These are phyloP conservation scores for Clarias fuscus DNA, from an alignment of 2,797 vertebrate genomes.

Conservation along the genomic window DNA sequence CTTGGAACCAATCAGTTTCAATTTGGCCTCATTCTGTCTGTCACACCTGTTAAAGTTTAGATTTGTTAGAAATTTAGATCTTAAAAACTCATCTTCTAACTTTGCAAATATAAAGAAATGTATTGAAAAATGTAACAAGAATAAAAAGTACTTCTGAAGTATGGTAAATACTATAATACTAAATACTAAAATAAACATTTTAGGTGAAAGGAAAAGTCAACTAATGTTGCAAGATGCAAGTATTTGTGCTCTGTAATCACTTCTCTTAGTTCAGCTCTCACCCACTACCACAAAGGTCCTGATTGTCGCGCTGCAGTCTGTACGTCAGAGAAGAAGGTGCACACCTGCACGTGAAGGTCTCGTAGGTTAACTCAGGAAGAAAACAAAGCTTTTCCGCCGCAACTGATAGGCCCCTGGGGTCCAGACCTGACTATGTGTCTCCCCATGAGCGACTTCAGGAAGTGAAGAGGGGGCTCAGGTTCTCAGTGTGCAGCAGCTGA, in stretches of 20 bases:
- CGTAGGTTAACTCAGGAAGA: constrained; percentile 52
- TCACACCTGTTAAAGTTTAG: constrained; percentile 11
- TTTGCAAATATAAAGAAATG: background rate
- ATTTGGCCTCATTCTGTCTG: background rate
- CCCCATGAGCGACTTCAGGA: constrained; percentile 72
- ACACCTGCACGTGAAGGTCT: constrained; percentile 53
- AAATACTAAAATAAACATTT: too few species aligned
- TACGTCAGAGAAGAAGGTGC: constrained; percentile 57
- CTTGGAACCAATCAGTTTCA: background rate
- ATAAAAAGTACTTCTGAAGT: background rate
- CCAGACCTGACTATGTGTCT: constrained; percentile 60
- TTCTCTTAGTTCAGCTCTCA: background rate
- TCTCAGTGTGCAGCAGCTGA: constrained; percentile 62
- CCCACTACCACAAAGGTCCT: constrained; percentile 39
- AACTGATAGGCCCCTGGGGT: constrained; percentile 50
- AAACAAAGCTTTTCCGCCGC: constrained; percentile 60
- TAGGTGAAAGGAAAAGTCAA: background rate
- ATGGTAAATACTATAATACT: background rate
- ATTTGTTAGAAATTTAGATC: background rate
- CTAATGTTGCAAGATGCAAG: too few species aligned
- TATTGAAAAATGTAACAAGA: background rate
- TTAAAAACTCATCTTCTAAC: background rate
- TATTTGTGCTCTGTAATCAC: background rate
- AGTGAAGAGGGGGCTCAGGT: constrained; percentile 65
- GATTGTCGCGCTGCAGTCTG: constrained; percentile 18